Base-by-base conservation (phyloP, 2,113 vertebrate genomes). In the Proterorhinus semilunaris region DNA sequence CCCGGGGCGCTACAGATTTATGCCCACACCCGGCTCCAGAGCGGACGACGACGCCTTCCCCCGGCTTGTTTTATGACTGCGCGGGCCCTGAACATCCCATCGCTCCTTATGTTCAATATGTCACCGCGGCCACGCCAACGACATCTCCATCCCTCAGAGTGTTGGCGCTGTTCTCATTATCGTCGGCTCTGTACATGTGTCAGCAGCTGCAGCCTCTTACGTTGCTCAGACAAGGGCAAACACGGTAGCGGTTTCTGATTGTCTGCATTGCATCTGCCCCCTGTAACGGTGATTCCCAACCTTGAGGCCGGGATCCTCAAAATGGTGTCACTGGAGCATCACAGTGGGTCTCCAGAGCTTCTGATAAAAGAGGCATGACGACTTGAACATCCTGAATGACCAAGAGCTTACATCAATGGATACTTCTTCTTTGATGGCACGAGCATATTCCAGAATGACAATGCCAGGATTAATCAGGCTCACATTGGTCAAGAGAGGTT, bases 1-100 rank as follows among this genome's bases (percentile, higher is more conserved):
- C 46, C 15, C 69, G 76, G 87, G 83, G 87, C 72, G 83, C 72
- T 16, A 66, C 13, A 82, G 78, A 88, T 88, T 81, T 79, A 81
- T 86, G 74, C 71, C 68, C 62, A 68, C 62, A 68, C 63, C 27
- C 78, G 62, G 73, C 73, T 77, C 50, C 36, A 42, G 62, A 64
- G 79, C 74, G 68, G 68, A 76, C 76, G 73, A 67, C 75, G 83
- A 83, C 74, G 61, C 70, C 72, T 79, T 78, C 66, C 21, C 12
- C 68, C 6, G 62, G 58, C 62, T 66, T 69, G 77, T 83, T 88
- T 86, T 76, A 82, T 73, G 66, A 83, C 73, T 71, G 15, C 0
- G 8, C 68, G 46, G 72, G 62, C 76, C 71, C 76, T 71, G 46
- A 74, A 71, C 74, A 61, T 80, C 76, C 76, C 83, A 54, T 27